A percentile compares a stretch with the other conserved stretches of the same genome.
phyloP scores from a whole-genome alignment of 2,797 vertebrate genomes.

The Aquila chrysaetos region DNA sequence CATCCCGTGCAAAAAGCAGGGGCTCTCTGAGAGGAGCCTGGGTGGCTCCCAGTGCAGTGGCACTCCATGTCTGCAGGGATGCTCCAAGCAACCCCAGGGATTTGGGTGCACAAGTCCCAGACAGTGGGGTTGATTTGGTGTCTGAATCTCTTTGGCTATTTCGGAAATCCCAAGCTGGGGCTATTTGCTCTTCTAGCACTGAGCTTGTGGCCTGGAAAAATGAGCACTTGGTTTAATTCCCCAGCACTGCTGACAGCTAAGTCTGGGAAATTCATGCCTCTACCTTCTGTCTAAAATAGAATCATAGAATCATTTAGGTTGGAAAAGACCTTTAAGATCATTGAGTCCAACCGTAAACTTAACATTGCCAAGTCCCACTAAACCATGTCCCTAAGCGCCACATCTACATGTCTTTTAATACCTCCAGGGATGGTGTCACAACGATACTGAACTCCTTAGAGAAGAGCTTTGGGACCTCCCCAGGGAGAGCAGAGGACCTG shows the following conservation, averaged over 20 bases:
- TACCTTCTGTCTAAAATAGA: background rate
- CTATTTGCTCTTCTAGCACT: background rate
- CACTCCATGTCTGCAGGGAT: background rate
- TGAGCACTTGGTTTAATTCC: background rate
- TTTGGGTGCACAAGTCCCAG: background rate
- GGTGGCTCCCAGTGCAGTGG: background rate
- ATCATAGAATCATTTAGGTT: background rate
- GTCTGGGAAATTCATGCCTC: background rate
- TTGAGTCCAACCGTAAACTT: background rate
- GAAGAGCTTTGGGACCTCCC: background rate
- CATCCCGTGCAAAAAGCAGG: background rate
- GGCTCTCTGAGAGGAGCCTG: background rate
- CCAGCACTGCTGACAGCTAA: background rate
- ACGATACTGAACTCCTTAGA: background rate
- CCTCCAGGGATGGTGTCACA: background rate
- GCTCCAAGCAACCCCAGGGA: background rate
- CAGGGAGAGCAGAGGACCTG: background rate
- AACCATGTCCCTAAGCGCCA: background rate
- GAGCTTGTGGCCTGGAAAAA: background rate
- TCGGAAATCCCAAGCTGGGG: background rate
- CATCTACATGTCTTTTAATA: background rate
- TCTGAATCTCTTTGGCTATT: background rate
- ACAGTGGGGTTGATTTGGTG: background rate
- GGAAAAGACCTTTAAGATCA: background rate
- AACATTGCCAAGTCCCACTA: background rate